phyloP scores from a whole-genome alignment of 2,113 vertebrate genomes.

The Eretmochelys imbricata region DNA sequence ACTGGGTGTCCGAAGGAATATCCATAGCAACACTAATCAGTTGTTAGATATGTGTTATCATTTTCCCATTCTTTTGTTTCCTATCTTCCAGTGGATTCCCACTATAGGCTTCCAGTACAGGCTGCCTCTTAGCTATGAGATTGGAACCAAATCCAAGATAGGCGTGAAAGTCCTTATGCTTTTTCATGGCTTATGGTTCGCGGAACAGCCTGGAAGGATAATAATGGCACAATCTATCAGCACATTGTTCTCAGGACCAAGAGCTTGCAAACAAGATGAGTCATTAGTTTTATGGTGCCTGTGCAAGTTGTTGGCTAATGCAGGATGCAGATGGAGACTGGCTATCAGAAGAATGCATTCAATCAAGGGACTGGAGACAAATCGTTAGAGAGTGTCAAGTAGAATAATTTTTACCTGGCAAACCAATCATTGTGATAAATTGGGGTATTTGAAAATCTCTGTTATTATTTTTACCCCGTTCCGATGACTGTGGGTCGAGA shows the following conservation, averaged over 20 bases:
- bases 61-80: background rate
- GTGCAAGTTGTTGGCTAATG: background rate
- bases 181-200: background rate
- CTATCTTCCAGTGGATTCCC: background rate
- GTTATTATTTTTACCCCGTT: background rate
- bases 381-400: background rate
- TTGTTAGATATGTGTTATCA: background rate
- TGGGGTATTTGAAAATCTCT: background rate
- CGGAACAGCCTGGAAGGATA: background rate
- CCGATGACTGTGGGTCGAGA: background rate
- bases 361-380: background rate
- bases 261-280: background rate
- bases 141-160: background rate
- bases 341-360: background rate
- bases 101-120: background rate
- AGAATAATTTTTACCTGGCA: constrained; percentile 10
- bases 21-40: background rate
- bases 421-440: background rate
- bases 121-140: background rate
- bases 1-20: background rate
- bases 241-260: background rate
- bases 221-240: background rate
- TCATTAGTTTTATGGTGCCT: background rate
- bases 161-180: background rate
- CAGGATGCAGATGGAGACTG: background rate